Conservation (phyloP, 2,797 vertebrate species). For the Tinamus major region DNA sequence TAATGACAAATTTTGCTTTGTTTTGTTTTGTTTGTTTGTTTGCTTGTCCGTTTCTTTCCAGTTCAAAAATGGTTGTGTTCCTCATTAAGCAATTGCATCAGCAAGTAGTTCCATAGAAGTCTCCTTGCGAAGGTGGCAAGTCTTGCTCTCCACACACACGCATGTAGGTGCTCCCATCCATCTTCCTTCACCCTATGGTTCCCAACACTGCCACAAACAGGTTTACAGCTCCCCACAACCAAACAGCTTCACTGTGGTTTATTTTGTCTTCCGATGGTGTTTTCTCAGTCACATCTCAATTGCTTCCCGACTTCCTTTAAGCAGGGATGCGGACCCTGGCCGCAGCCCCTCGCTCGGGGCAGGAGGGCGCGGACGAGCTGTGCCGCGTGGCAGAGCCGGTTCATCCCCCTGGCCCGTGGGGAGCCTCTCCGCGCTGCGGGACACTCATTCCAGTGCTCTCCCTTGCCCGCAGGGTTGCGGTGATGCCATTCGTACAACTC, state of each 20-base stretch:
- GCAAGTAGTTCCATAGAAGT: background rate
- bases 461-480: fast-evolving
- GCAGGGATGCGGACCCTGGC: no score
- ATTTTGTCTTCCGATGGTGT: background rate
- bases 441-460: background rate
- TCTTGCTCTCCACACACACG: no score
- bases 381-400: no score
- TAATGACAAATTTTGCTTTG: background rate
- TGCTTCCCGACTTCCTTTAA: background rate
- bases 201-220: fast-evolving
- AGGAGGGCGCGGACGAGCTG: no score
- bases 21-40: no score
- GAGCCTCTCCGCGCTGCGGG: no score
- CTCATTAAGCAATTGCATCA: background rate
- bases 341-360: no score
- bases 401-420: no score
- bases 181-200: background rate
- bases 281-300: background rate
- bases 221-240: background rate
- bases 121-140: background rate
- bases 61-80: fast-evolving
- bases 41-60: background rate
- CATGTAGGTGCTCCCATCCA: background rate
- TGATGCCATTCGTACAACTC: fast-evolving
- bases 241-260: background rate